Evolutionary conservation across 2,113 vertebrate genomes (phyloP).

Genomic region (Colius striatus): DNA sequence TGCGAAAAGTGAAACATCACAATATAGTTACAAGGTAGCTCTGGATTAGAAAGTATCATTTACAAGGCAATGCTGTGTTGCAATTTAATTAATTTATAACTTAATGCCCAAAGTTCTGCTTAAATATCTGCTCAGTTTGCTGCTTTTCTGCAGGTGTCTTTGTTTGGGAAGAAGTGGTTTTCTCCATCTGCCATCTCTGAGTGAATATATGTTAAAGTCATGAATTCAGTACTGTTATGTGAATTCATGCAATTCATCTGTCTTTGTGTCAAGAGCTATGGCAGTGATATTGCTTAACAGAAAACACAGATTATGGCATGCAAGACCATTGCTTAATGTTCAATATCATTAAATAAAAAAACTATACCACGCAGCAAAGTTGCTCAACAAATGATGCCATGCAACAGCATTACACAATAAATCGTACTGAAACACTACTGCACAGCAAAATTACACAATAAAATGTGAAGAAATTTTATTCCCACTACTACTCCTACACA

Average conservation of each 20-base stretch:
- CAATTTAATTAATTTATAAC: background rate
- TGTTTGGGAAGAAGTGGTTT: background rate
- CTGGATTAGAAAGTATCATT: background rate
- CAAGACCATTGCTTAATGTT: conserved; percentile 54
- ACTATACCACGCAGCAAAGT: conserved; percentile 57
- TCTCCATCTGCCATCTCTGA: background rate
- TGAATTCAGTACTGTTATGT: background rate
- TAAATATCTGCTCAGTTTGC: background rate
- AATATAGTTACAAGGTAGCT: background rate
- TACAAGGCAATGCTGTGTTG: background rate
- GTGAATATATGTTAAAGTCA: background rate
- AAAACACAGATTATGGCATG: conserved; percentile 60
- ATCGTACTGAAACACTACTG: conserved; percentile 56
- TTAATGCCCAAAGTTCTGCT: background rate
- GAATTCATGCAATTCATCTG: background rate
- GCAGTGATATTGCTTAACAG: conserved; percentile 39
- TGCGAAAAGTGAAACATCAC: background rate
- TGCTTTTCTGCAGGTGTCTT: background rate
- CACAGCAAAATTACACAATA: conserved; percentile 71
- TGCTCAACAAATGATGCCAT: conserved; percentile 66
- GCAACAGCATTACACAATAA: conserved; percentile 60
- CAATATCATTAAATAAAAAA: conserved; percentile 69
- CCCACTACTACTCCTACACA: conserved; percentile 62
- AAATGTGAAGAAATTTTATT: conserved; percentile 70
- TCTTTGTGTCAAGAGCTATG: conserved; percentile 4